Conservation (phyloP, 2,797 vertebrate genomes). For the Sebastes itinus region DNA sequence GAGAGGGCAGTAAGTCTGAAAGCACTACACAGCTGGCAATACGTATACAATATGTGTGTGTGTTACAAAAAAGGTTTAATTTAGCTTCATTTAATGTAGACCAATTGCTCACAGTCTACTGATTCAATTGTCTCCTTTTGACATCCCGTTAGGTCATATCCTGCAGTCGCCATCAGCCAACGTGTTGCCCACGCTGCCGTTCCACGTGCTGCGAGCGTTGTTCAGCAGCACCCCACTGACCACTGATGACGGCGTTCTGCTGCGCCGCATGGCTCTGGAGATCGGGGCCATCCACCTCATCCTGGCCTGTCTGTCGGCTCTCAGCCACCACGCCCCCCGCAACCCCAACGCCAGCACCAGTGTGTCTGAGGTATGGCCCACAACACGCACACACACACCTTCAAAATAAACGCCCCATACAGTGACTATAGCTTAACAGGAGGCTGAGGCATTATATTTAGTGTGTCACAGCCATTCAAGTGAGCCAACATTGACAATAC, state of each 20-base stretch:
- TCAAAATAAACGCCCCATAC: too few relatives aligned
- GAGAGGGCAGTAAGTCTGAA: conserved; percentile 95
- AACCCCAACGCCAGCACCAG: conserved; percentile 89
- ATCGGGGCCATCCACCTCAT: conserved; percentile 97
- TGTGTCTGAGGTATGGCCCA: conserved; percentile 88
- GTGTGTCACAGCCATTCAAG: too few relatives aligned
- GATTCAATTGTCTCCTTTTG: neutral
- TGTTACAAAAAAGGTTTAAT: too few relatives aligned
- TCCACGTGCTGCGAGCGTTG: conserved; percentile 92
- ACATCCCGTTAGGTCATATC: conserved; percentile 89
- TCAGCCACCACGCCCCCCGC: conserved; percentile 95
- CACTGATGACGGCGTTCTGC: conserved; percentile 94
- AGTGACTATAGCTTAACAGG: too few relatives aligned
- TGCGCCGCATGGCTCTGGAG: conserved; percentile 96
- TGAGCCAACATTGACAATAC: too few relatives aligned
- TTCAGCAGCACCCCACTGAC: conserved; percentile 95
- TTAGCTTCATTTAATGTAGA: too few relatives aligned
- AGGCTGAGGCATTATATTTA: too few relatives aligned
- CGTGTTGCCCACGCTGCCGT: conserved; percentile 95
- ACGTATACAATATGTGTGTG: neutral
- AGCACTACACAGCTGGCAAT: neutral
- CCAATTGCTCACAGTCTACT: neutral
- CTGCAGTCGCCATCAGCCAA: conserved; percentile 97
- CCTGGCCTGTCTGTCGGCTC: conserved; percentile 94
- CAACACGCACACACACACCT: neutral